Conservation (phyloP, 2,888 invertebrate species). For the Ptychoptera albimana region DNA sequence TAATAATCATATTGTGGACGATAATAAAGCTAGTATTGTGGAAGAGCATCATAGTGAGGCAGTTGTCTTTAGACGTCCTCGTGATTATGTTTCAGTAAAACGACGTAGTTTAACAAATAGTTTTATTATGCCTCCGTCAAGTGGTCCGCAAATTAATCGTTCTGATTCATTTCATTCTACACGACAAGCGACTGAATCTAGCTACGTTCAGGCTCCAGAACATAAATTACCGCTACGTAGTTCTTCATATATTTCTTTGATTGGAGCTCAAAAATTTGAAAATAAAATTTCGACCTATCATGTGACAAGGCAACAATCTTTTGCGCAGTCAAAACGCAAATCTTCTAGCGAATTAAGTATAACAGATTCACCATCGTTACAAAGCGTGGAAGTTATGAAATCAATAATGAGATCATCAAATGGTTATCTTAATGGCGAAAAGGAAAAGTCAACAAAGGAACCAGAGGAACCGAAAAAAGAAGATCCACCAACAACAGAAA, state of each 20-base stretch:
- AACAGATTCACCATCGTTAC: slow-evolving; percentile 27
- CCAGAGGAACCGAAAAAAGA: neutral
- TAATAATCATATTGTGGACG: neutral
- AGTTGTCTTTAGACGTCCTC: neutral
- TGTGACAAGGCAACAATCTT: slow-evolving; percentile 6
- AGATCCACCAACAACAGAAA: neutral
- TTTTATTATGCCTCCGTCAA: slow-evolving; percentile 7
- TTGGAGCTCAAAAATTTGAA: slow-evolving; percentile 13
- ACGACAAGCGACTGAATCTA: slow-evolving; percentile 8
- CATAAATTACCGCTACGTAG: slow-evolving; percentile 17
- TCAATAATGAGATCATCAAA: no score
- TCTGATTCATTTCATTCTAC: slow-evolving; percentile 27
- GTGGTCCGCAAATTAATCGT: slow-evolving; percentile 14
- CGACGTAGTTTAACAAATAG: slow-evolving; percentile 13
- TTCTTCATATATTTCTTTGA: slow-evolving; percentile 24
- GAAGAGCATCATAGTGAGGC: neutral
- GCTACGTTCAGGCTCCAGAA: neutral
- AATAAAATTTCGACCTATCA: slow-evolving; percentile 11
- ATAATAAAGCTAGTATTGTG: neutral
- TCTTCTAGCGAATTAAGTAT: slow-evolving; percentile 30
- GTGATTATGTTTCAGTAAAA: slow-evolving; percentile 10
- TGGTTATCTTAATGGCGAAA: neutral
- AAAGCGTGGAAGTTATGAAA: slow-evolving; percentile 28
- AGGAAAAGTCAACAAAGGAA: neutral
- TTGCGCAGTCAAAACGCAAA: slow-evolving; percentile 17